These are phyloP conservation scores for Wasmannia auropunctata DNA, from an alignment of 1,140 invertebrate species.

Conservation along the genomic window DNA sequence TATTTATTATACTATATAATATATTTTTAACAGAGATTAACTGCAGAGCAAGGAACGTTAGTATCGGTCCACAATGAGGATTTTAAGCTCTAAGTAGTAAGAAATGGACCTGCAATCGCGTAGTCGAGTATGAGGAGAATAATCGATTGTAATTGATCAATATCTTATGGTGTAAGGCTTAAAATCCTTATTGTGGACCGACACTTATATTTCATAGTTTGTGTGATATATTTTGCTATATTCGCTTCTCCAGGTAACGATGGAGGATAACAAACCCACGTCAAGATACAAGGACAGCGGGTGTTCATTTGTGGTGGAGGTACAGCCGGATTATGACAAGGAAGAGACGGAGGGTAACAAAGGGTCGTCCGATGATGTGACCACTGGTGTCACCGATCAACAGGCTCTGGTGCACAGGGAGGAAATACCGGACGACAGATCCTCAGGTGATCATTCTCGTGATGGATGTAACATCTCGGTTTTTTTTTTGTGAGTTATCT, in stretches of 20 bases:
- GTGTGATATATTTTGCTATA: not conserved
- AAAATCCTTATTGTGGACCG: too few species aligned
- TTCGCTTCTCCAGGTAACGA: slow-evolving; percentile 79
- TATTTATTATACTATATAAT: not conserved
- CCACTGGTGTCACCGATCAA: slow-evolving; percentile 83
- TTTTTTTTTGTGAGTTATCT: not conserved
- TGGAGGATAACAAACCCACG: slow-evolving; percentile 79
- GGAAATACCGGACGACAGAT: slow-evolving; percentile 79
- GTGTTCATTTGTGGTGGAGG: slow-evolving; percentile 92
- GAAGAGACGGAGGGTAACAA: slow-evolving; percentile 75
- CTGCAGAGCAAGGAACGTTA: too few species aligned
- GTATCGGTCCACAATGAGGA: too few species aligned
- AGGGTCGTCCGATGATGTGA: slow-evolving; percentile 76
- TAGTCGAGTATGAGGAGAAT: too few species aligned
- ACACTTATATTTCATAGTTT: not conserved
- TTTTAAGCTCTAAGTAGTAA: too few species aligned
- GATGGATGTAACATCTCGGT: not conserved
- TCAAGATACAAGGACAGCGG: slow-evolving; percentile 87
- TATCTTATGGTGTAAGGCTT: too few species aligned
- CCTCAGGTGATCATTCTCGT: slow-evolving; percentile 68
- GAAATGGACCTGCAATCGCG: too few species aligned
- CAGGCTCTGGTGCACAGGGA: slow-evolving; percentile 86
- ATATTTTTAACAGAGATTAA: not conserved
- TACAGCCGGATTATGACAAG: slow-evolving; percentile 81
- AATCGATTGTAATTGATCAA: too few species aligned